Evolutionary conservation across 2,888 invertebrate species (phyloP).

Genomic region (Hirtodrosophila duncani): DNA sequence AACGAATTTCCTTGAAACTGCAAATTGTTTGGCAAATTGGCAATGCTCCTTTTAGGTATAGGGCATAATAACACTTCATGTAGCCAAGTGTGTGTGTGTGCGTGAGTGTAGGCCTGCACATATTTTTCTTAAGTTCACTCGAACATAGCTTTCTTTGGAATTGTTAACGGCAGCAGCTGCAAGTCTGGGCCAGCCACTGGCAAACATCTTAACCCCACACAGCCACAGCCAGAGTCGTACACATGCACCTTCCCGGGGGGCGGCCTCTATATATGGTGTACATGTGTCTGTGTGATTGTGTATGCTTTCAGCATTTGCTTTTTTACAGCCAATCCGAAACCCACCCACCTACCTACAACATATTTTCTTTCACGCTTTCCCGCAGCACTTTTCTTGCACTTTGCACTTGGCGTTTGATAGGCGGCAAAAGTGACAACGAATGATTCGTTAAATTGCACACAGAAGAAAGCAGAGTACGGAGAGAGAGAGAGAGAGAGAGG

Average conservation of each 20-base stretch:
- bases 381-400: slow-evolving; percentile 55
- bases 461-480: slow-evolving; percentile 1
- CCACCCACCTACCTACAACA: not conserved
- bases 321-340: slow-evolving; percentile 10
- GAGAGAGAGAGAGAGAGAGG: not conserved
- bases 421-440: slow-evolving; percentile 28
- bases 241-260: not conserved
- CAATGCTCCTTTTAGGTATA: no score
- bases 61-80: not conserved
- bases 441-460: no score
- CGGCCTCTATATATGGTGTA: not conserved
- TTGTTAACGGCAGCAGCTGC: slow-evolving; percentile 58
- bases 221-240: slow-evolving; percentile 5
- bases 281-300: slow-evolving; percentile 2
- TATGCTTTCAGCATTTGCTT: not conserved
- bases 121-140: slow-evolving; percentile 58
- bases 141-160: slow-evolving; percentile 60
- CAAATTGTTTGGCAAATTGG: no score
- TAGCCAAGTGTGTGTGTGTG: not conserved
- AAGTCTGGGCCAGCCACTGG: slow-evolving; percentile 44
- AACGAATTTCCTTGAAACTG: no score
- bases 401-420: slow-evolving; percentile 61
- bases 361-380: slow-evolving; percentile 24
- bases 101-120: slow-evolving; percentile 40
- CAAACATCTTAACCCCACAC: slow-evolving; percentile 14